Percentiles rank a stretch among this genome's conserved stretches.
Evolutionary conservation across 2,113 vertebrate species (phyloP).

Genomic region (Peromyscus leucopus): DNA sequence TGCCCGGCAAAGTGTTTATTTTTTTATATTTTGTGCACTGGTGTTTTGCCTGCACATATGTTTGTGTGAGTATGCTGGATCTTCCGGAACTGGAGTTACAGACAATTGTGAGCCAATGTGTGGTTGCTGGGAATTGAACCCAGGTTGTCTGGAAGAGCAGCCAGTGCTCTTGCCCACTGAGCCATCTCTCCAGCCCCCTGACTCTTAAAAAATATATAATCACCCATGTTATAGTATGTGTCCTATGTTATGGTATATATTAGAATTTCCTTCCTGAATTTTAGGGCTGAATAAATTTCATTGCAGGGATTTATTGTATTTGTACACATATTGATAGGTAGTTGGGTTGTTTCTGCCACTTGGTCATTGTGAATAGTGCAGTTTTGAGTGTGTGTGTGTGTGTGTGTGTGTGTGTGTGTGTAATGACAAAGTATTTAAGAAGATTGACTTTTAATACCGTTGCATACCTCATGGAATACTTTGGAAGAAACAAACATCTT

Average conservation of each 20-base stretch:
- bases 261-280: conserved; percentile 12
- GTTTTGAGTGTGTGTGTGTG: not conserved
- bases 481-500: conserved; percentile 1
- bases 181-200: not conserved
- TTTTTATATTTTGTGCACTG: no score
- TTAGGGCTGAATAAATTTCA: not conserved
- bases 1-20: no score
- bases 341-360: not conserved
- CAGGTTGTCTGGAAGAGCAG: no score
- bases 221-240: not conserved
- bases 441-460: not conserved
- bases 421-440: not conserved
- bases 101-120: no score
- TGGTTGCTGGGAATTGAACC: no score
- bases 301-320: not conserved
- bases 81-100: no score
- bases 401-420: not conserved
- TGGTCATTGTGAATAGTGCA: not conserved
- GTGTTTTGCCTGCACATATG: no score
- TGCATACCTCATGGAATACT: not conserved
- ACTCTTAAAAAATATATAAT: not conserved
- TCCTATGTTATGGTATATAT: not conserved
- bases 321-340: not conserved
- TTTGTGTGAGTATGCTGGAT: no score
- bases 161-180: no score